A percentile compares a stretch with the other conserved stretches of the same genome.
These are phyloP conservation scores for Erynnis tages DNA, from an alignment of 2,888 invertebrate genomes.

Conservation along the genomic window DNA sequence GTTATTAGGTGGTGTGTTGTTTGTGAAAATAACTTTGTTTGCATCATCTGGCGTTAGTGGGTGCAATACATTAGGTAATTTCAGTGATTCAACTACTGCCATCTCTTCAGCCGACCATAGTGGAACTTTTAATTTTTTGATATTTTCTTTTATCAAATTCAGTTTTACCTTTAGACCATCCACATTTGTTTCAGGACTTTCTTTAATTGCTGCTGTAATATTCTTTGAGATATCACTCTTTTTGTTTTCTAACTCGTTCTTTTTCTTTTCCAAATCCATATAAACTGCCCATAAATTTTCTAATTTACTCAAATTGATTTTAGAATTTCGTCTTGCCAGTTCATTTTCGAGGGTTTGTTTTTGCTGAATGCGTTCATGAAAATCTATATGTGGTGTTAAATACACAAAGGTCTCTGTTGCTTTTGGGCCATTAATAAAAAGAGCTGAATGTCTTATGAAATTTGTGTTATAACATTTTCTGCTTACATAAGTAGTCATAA, in stretches of 20 bases:
- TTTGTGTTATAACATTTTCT: constrained; percentile 39
- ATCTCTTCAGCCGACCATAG: constrained; percentile 88
- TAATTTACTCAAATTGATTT: constrained; percentile 79
- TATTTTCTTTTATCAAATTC: constrained; percentile 80
- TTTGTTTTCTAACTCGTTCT: constrained; percentile 73
- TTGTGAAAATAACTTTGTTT: constrained; percentile 51
- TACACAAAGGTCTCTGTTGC: constrained; percentile 85
- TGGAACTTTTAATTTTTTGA: constrained; percentile 83
- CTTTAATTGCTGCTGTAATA: constrained; percentile 68
- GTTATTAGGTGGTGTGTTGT: constrained; percentile 47
- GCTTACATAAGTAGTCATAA: constrained; percentile 23
- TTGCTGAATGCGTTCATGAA: constrained; percentile 78
- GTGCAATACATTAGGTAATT: constrained; percentile 87
- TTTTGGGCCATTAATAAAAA: constrained; percentile 86
- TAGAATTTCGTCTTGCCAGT: constrained; percentile 76
- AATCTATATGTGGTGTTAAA: constrained; percentile 86
- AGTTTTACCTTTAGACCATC: constrained; percentile 80
- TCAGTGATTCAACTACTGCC: constrained; percentile 83
- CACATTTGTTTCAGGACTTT: constrained; percentile 55
- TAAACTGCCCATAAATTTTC: constrained; percentile 83
- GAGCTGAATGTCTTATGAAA: constrained; percentile 72
- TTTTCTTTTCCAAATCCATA: constrained; percentile 75
- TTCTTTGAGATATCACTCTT: constrained; percentile 71
- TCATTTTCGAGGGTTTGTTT: constrained; percentile 75
- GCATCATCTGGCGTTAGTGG: constrained; percentile 78